phyloP scores from a whole-genome alignment of 2,888 invertebrate genomes.

The Pterobdella sp. region DNA sequence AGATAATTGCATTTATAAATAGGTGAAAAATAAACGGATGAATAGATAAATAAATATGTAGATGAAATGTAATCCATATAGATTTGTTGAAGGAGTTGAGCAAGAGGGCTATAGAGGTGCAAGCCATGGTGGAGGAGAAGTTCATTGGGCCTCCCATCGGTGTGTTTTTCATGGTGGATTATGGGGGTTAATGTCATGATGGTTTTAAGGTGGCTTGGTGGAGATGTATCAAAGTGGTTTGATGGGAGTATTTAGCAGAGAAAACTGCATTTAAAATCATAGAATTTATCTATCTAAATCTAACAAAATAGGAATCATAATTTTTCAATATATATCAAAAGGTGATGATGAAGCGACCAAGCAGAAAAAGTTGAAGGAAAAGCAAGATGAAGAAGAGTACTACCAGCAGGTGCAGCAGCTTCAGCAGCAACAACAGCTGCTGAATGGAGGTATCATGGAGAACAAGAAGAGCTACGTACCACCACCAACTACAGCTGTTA shows the following conservation, averaged over 20 bases:
- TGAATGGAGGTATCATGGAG: background rate
- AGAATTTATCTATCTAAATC: too few species aligned
- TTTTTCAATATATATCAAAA: too few species aligned
- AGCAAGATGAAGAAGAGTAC: constrained; percentile 5
- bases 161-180: too few species aligned
- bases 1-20: too few species aligned
- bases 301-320: too few species aligned
- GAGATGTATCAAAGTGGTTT: background rate
- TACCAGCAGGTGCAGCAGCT: background rate
- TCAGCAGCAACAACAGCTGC: constrained; percentile 1
- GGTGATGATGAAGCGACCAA: constrained; percentile 4
- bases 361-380: background rate
- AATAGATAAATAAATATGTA: too few species aligned
- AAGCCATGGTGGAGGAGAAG: constrained; percentile 72
- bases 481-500: background rate
- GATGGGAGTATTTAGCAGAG: background rate
- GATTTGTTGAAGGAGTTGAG: constrained; percentile 57
- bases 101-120: constrained; percentile 74
- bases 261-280: too few species aligned
- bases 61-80: too few species aligned
- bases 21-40: too few species aligned
- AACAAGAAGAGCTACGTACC: background rate
- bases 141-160: constrained; percentile 31
- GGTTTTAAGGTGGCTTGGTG: background rate
- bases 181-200: background rate